These are phyloP conservation scores for Ptychoptera albimana DNA, from an alignment of 2,888 invertebrate genomes.

Conservation along the genomic window DNA sequence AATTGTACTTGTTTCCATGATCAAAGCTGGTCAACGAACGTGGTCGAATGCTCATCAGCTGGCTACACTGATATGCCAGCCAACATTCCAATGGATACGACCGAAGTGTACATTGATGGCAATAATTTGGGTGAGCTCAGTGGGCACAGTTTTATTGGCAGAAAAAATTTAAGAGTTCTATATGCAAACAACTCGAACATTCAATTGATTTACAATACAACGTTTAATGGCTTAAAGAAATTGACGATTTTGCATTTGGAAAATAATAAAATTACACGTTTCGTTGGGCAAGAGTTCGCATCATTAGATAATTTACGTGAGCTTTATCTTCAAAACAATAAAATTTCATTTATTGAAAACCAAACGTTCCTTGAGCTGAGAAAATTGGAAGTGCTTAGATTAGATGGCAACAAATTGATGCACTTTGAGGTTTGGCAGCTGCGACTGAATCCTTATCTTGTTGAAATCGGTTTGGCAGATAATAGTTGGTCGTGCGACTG, in stretches of 20 bases:
- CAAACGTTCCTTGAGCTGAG: slow-evolving; percentile 67
- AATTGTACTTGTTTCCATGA: slow-evolving; percentile 93
- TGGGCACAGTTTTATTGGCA: slow-evolving; percentile 79
- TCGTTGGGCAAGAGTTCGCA: slow-evolving; percentile 69
- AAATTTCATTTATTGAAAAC: slow-evolving; percentile 67
- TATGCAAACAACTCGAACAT: slow-evolving; percentile 82
- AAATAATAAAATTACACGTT: slow-evolving; percentile 63
- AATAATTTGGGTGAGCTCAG: slow-evolving; percentile 76
- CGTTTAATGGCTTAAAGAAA: slow-evolving; percentile 73
- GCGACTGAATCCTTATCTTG: slow-evolving; percentile 65
- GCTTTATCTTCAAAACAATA: slow-evolving; percentile 74
- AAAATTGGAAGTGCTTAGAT: slow-evolving; percentile 65
- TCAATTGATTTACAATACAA: slow-evolving; percentile 70
- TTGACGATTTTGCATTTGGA: slow-evolving; percentile 71
- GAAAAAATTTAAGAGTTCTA: slow-evolving; percentile 74
- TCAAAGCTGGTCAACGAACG: slow-evolving; percentile 82
- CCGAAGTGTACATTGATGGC: slow-evolving; percentile 85
- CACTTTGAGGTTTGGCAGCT: slow-evolving; percentile 79
- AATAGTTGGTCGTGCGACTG: slow-evolving; percentile 91
- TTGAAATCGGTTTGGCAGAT: slow-evolving; percentile 66
- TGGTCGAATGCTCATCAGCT: slow-evolving; percentile 76
- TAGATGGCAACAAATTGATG: slow-evolving; percentile 70
- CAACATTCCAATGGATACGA: slow-evolving; percentile 88
- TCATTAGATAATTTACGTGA: slow-evolving; percentile 69
- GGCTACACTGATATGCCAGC: slow-evolving; percentile 71